Evolutionary conservation across 1,140 invertebrate genomes (phyloP).

Genomic region (Temnothorax curvispinosus): DNA sequence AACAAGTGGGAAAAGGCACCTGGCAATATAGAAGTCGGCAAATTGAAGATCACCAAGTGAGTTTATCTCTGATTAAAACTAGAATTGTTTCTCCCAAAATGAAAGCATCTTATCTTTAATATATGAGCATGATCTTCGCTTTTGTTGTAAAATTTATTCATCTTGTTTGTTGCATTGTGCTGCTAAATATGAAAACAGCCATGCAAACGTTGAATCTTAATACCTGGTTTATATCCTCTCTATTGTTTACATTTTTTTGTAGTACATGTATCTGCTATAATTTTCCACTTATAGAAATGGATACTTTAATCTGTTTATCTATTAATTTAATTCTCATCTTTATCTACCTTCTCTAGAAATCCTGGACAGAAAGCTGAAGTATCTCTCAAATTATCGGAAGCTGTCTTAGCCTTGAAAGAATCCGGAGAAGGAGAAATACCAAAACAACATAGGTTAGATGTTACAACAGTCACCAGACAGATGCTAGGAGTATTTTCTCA

Average conservation of each 20-base stretch:
- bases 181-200: too few species aligned
- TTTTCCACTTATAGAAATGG: not conserved
- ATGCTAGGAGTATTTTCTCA: conserved; percentile 96
- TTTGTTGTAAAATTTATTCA: not conserved
- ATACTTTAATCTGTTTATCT: not conserved
- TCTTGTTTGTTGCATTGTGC: not conserved
- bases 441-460: conserved; percentile 95
- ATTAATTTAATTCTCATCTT: not conserved
- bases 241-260: not conserved
- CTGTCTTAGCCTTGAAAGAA: conserved; percentile 90
- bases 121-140: not conserved
- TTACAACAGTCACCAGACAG: conserved; percentile 95
- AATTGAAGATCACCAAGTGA: conserved; percentile 91
- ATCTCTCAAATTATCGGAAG: conserved; percentile 89
- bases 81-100: not conserved
- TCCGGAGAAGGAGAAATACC: conserved; percentile 91
- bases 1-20: conserved; percentile 95
- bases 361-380: conserved; percentile 91
- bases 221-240: not conserved
- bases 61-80: conserved; percentile 53
- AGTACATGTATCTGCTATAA: not conserved
- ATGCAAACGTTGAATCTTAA: not conserved
- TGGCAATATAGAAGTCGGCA: conserved; percentile 92
- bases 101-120: not conserved
- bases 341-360: conserved; percentile 77